These are phyloP conservation scores for Lycocerus yunnanus DNA, from an alignment of 2,888 invertebrate genomes.

Conservation along the genomic window DNA sequence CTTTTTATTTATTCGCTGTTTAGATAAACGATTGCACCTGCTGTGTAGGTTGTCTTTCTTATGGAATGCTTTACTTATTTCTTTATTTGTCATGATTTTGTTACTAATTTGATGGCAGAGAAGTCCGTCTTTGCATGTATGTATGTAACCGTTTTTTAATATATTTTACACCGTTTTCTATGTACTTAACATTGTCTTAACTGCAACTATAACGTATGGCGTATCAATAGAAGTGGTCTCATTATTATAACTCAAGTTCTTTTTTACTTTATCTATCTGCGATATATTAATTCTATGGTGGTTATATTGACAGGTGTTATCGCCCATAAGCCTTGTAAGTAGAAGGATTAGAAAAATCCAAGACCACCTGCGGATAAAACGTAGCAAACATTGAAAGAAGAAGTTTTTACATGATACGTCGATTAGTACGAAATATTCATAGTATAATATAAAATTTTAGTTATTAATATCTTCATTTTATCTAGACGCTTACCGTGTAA, in stretches of 20 bases:
- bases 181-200: not conserved
- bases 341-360: not conserved
- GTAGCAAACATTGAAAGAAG: not conserved
- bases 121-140: slow-evolving; percentile 1
- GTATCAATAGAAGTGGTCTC: not conserved
- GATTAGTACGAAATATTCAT: not conserved
- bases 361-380: not conserved
- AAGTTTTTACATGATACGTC: not conserved
- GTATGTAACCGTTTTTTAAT: not conserved
- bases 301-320: slow-evolving; percentile 6
- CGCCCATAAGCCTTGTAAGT: not conserved
- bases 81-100: slow-evolving; percentile 34
- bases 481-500: not conserved
- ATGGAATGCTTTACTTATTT: slow-evolving; percentile 35
- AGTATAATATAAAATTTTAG: not conserved
- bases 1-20: slow-evolving; percentile 25
- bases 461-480: not conserved
- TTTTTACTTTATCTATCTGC: not conserved
- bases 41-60: slow-evolving; percentile 31
- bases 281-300: not conserved
- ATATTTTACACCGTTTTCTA: not conserved
- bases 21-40: slow-evolving; percentile 37
- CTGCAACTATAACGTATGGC: not conserved
- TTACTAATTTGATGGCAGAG: slow-evolving; percentile 35
- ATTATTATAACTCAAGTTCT: not conserved